Evolutionary conservation across 2,888 invertebrate species (phyloP).

Genomic region (Podotricha telesiphe): DNA sequence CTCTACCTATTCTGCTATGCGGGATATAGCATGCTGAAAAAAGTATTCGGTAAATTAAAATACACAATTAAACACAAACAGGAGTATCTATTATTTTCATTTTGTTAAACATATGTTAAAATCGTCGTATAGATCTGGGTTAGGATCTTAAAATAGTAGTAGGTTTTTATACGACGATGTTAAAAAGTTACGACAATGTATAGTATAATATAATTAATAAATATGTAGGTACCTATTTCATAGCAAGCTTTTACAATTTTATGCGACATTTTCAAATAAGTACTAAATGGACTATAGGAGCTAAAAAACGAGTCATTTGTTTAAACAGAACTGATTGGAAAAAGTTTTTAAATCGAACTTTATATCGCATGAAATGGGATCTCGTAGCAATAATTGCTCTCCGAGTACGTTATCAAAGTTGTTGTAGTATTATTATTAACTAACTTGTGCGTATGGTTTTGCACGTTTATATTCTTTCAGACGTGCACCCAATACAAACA

Average conservation of each 20-base stretch:
- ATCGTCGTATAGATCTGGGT: too few species aligned
- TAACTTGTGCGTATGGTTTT: background rate
- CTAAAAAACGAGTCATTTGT: slow-evolving; percentile 37
- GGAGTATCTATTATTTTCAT: too few species aligned
- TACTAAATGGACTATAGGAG: background rate
- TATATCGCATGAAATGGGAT: slow-evolving; percentile 44
- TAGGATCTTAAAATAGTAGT: too few species aligned
- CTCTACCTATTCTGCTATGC: too few species aligned
- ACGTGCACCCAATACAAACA: background rate
- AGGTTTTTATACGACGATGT: too few species aligned
- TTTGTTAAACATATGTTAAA: too few species aligned
- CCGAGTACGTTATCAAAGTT: slow-evolving; percentile 23
- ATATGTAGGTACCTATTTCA: too few species aligned
- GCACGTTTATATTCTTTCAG: background rate
- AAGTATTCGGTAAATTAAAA: too few species aligned
- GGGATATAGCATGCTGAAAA: too few species aligned
- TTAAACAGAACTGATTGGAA: slow-evolving; percentile 55
- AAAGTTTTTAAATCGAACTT: slow-evolving; percentile 61
- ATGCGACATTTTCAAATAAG: background rate
- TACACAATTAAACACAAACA: too few species aligned
- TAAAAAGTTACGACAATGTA: too few species aligned
- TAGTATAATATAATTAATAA: too few species aligned
- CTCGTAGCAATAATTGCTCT: slow-evolving; percentile 50
- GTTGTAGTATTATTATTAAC: slow-evolving; percentile 13
- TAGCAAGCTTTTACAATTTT: background rate